Evolutionary conservation across 2,888 invertebrate genomes (phyloP).

Genomic region (Cyclophora punctaria): DNA sequence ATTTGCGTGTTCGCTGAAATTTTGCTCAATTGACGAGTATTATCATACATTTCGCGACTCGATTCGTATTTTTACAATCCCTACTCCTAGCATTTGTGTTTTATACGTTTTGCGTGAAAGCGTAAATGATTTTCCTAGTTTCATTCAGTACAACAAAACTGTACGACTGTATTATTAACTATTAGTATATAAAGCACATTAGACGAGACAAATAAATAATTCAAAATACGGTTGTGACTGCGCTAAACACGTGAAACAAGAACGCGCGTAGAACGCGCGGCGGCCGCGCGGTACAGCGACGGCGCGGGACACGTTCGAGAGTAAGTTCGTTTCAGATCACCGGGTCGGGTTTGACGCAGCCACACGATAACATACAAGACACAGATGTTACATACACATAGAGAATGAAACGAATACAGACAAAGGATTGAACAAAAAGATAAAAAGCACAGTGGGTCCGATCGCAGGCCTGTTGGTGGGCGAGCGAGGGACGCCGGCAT

Average conservation of each 20-base stretch:
- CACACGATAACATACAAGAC: slow-evolving; percentile 71
- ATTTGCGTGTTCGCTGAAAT: slow-evolving; percentile 73
- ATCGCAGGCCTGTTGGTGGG: slow-evolving; percentile 58
- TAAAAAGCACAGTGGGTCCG: slow-evolving; percentile 68
- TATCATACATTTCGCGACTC: slow-evolving; percentile 64
- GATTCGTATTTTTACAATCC: slow-evolving; percentile 62
- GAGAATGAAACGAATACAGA: slow-evolving; percentile 75
- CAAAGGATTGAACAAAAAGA: slow-evolving; percentile 71
- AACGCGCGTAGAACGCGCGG: slow-evolving; percentile 10
- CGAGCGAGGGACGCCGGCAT: slow-evolving; percentile 65
- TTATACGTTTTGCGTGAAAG: slow-evolving; percentile 73
- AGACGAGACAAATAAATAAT: slow-evolving; percentile 74
- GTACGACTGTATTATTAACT: slow-evolving; percentile 51
- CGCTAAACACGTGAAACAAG: slow-evolving; percentile 52
- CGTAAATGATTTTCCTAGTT: slow-evolving; percentile 75
- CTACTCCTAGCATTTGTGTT: slow-evolving; percentile 66
- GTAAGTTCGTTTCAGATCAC: slow-evolving; percentile 27
- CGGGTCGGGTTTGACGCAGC: slow-evolving; percentile 57
- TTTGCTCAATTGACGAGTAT: slow-evolving; percentile 61
- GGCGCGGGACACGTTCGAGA: slow-evolving; percentile 29
- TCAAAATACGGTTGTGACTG: slow-evolving; percentile 66
- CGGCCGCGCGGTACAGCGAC: not conserved
- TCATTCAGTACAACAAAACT: slow-evolving; percentile 64
- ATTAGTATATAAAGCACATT: slow-evolving; percentile 69
- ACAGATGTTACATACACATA: slow-evolving; percentile 77